Evolutionary conservation across 2,888 invertebrate genomes (phyloP).

Genomic region (Listrodromus nycthemerus): DNA sequence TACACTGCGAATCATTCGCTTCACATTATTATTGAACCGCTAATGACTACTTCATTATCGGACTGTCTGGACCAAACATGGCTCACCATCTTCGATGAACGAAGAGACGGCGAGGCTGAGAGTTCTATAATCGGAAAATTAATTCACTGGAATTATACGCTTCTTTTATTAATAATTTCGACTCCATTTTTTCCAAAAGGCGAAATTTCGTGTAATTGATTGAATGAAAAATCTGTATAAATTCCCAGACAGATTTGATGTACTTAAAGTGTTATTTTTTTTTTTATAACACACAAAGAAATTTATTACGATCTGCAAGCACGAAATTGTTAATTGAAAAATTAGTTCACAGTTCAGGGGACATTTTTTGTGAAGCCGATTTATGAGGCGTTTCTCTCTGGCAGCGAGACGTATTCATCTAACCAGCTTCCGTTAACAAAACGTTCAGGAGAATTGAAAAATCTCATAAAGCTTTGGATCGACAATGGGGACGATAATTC

Average conservation of each 20-base stretch:
- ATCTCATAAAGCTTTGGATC: neutral
- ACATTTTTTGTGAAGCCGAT: neutral
- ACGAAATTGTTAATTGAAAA: neutral
- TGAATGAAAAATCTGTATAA: too few relatives aligned
- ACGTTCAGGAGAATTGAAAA: neutral
- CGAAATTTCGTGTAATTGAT: too few relatives aligned
- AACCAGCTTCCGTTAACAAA: neutral
- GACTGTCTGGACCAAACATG: neutral
- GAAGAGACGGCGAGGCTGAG: neutral
- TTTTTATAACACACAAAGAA: too few relatives aligned
- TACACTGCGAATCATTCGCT: slow-evolving; percentile 25
- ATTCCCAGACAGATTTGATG: too few relatives aligned
- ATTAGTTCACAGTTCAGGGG: neutral
- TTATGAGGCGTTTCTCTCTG: neutral
- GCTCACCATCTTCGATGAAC: neutral
- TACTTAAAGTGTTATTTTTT: too few relatives aligned
- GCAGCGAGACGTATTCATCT: neutral
- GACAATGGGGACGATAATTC: neutral
- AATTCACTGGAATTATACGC: neutral
- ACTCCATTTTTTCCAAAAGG: too few relatives aligned
- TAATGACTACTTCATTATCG: slow-evolving; percentile 5
- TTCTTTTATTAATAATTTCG: neutral
- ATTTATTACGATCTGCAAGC: neutral
- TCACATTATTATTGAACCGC: neutral
- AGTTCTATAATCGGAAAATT: neutral